phyloP scores from a whole-genome alignment of 1,140 invertebrate species.

The Dryas iulia region DNA sequence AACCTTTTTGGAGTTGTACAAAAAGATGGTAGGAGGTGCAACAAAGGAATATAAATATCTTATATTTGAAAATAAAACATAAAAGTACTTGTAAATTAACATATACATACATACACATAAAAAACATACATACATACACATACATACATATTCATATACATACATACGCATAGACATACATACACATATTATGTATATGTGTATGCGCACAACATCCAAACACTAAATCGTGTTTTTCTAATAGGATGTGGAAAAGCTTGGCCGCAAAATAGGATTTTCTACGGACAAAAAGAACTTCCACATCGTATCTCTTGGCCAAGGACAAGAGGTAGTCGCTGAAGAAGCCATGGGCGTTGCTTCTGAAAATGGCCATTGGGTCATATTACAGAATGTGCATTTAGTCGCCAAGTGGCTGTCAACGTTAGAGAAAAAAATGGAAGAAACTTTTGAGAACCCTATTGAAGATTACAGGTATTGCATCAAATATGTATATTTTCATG shows the following conservation, averaged over 20 bases:
- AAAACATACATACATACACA: too few species aligned
- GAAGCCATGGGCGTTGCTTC: slow-evolving; percentile 90
- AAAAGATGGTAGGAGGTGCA: too few species aligned
- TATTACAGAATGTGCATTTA: slow-evolving; percentile 94
- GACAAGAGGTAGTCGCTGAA: slow-evolving; percentile 95
- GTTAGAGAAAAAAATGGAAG: slow-evolving; percentile 95
- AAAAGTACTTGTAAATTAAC: too few species aligned
- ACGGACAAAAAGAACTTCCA: slow-evolving; percentile 92
- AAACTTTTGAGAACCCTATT: slow-evolving; percentile 85
- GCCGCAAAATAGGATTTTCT: slow-evolving; percentile 88
- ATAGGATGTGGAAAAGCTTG: slow-evolving; percentile 73
- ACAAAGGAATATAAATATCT: too few species aligned
- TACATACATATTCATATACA: too few species aligned
- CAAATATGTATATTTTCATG: too few species aligned
- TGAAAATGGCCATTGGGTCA: slow-evolving; percentile 94
- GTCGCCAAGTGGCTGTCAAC: slow-evolving; percentile 93
- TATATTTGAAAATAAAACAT: too few species aligned
- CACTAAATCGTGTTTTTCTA: neutral
- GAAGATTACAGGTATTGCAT: slow-evolving; percentile 82
- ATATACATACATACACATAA: too few species aligned
- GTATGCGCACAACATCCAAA: too few species aligned
- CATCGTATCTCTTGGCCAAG: slow-evolving; percentile 96
- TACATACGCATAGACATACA: too few species aligned
- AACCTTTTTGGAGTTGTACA: too few species aligned
- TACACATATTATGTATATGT: too few species aligned